Evolutionary conservation across 2,797 vertebrate species (phyloP).

Genomic region (Meda fulgida): DNA sequence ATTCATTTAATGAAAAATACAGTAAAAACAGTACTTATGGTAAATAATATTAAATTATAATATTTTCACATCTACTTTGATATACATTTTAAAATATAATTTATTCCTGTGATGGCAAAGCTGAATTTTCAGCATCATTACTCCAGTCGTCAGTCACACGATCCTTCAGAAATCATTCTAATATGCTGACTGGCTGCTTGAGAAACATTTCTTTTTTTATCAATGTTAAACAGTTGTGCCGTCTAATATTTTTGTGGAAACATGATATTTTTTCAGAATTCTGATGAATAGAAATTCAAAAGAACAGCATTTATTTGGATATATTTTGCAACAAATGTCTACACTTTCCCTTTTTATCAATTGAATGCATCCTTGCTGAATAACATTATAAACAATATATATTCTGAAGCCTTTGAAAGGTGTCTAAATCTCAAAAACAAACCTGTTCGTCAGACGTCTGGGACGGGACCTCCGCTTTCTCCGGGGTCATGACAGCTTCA

Average conservation of each 20-base stretch:
- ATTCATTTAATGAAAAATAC: neutral
- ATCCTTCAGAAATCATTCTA: neutral
- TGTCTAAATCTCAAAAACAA: neutral
- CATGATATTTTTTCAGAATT: too few species aligned
- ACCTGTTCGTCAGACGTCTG: conserved; percentile 36
- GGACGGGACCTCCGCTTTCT: neutral
- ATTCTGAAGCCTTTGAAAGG: neutral
- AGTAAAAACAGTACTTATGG: too few species aligned
- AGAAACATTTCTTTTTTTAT: neutral
- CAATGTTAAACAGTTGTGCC: neutral
- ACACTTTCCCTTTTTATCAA: neutral
- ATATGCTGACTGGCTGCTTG: neutral
- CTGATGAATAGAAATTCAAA: too few species aligned
- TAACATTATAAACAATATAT: too few species aligned
- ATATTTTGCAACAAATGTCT: neutral
- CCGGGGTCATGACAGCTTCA: neutral
- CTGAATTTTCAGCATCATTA: neutral
- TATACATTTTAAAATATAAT: neutral
- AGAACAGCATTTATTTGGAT: too few species aligned
- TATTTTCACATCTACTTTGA: neutral
- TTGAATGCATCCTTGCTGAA: neutral
- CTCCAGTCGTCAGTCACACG: neutral
- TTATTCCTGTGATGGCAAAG: neutral
- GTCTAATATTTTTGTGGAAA: neutral
- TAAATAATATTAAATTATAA: neutral